Evolutionary conservation across 1,140 invertebrate species (phyloP).

Genomic region (Cardiocondyla obscurior): DNA sequence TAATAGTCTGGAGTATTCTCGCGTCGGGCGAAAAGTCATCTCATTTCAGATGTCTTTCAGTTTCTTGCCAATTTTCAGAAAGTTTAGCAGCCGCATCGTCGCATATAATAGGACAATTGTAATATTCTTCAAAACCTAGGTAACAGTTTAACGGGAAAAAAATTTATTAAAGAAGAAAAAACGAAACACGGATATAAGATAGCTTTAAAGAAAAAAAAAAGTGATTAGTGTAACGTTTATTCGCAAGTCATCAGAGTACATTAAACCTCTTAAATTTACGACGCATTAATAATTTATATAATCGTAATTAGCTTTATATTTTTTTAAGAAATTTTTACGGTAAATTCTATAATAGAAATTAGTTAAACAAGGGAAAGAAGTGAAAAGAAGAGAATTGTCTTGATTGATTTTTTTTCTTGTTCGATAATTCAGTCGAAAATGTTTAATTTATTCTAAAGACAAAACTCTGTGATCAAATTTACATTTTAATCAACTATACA

Average conservation of each 20-base stretch:
- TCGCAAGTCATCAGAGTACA: not conserved
- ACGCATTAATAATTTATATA: not conserved
- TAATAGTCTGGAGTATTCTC: constrained; percentile 69
- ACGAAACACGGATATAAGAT: not conserved
- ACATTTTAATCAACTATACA: not conserved
- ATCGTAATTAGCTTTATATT: not conserved
- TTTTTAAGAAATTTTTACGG: not conserved
- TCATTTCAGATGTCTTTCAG: constrained; percentile 64
- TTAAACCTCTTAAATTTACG: not conserved
- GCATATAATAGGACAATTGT: not conserved
- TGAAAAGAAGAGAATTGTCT: not conserved
- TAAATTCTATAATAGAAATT: not conserved
- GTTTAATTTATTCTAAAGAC: not conserved
- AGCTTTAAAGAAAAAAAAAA: not conserved
- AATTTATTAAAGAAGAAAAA: not conserved
- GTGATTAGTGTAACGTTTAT: not conserved
- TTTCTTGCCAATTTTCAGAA: constrained; percentile 67
- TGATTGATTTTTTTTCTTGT: not conserved
- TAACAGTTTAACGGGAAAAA: not conserved
- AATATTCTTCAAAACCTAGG: not conserved
- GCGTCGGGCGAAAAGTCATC: constrained; percentile 54
- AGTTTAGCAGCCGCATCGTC: constrained; percentile 19
- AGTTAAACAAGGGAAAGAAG: no score
- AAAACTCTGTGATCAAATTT: not conserved
- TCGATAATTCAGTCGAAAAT: not conserved